Evolutionary conservation across 2,888 invertebrate species (phyloP).

Genomic region (Ophion costatus): DNA sequence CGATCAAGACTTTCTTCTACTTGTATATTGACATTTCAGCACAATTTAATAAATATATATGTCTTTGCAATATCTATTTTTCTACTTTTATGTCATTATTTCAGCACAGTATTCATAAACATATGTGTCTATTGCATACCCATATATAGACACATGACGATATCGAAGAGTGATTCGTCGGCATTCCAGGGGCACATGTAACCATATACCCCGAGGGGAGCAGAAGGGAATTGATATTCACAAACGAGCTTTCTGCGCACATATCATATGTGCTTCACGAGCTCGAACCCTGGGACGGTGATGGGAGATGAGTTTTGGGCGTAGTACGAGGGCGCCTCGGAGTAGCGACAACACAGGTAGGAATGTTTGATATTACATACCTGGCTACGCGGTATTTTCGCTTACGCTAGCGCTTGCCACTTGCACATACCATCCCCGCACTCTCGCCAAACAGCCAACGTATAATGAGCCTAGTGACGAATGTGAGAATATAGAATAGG

Average conservation of each 20-base stretch:
- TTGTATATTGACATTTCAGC: too few relatives aligned
- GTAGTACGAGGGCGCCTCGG: conserved; percentile 52
- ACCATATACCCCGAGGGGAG: conserved; percentile 38
- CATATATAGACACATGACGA: conserved; percentile 21
- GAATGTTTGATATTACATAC: conserved; percentile 81
- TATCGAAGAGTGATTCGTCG: conserved; percentile 37
- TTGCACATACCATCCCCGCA: conserved; percentile 22
- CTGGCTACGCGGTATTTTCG: conserved; percentile 76
- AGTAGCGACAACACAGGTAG: conserved; percentile 76
- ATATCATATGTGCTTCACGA: conserved; percentile 63
- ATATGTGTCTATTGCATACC: conserved; percentile 22
- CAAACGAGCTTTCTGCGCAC: conserved; percentile 58
- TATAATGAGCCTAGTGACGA: conserved; percentile 58
- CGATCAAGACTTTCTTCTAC: too few relatives aligned
- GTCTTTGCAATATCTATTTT: too few relatives aligned
- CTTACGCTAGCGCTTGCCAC: conserved; percentile 34
- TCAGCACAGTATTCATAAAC: background rate
- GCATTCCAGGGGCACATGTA: conserved; percentile 56
- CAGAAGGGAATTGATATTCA: conserved; percentile 58
- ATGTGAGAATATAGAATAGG: conserved; percentile 17
- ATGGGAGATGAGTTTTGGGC: conserved; percentile 38
- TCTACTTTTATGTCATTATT: background rate
- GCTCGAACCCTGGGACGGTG: conserved; percentile 60
- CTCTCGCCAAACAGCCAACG: conserved; percentile 15
- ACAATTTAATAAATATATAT: too few relatives aligned